Evolutionary conservation across 2,797 vertebrate species (phyloP), one percentile per base, ranked within the genome.

Genomic region (Peromyscus aztecus): DNA sequence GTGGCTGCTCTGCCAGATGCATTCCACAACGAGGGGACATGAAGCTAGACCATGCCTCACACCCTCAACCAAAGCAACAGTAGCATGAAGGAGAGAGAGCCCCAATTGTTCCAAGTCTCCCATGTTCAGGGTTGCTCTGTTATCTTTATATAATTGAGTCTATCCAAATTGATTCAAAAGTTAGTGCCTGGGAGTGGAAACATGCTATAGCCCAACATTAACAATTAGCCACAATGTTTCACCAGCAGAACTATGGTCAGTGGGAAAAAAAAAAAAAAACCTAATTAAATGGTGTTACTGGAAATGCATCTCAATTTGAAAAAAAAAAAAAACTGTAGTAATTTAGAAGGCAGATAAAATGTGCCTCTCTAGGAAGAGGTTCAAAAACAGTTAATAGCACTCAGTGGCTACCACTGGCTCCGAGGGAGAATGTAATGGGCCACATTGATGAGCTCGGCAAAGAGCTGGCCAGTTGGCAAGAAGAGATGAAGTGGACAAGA

Each of bases 291-390:
- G 23, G 6, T 31, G 0, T 61, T 67, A 46, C 14, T 43, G 82
- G 29, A 3, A 65, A 76, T 73, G 2, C 27, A n/a, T n/a, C 21
- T 77, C 75, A 52, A 52, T 52, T 52, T 14, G 52, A 52, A 52
- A 14, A 4, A 52, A 52, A 52, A 0, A 52, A 0, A 69, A 61
- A 10, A 23, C 73, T 73, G 61, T 46, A 82, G 71, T 49, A 43
- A 40, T 16, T 90, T 92, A 29, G 65, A 92, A 97, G 40, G 67
- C 77, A 92, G 83, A 55, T 63, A 40, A 92, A 80, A 13, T 17
- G 37, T 57, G 12, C 7, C 1, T 46, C 55, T 90, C 40, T 75
- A 71, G 81, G 40, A 91, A 86, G 46, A 89, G 6, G 49, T 67
- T 71, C 63, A 81, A 94, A 97, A 90, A 23, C 55, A 89, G 37